A percentile compares a stretch with the other conserved stretches of the same genome.
phyloP scores from a whole-genome alignment of 2,888 invertebrate genomes.

The Volucella inflata region DNA sequence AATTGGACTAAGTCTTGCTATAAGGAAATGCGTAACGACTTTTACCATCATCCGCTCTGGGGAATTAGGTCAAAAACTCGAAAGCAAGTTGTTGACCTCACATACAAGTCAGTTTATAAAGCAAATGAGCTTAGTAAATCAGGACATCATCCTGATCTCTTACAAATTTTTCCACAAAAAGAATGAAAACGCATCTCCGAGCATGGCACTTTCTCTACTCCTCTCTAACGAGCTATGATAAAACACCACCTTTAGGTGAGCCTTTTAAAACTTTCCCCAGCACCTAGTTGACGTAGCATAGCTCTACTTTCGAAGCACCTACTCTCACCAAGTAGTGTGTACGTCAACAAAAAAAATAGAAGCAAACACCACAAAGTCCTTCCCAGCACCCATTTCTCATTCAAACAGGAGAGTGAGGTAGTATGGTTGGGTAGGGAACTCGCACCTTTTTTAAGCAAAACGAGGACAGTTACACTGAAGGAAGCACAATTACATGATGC shows the following conservation, averaged over 20 bases:
- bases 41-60: too few relatives aligned
- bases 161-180: background rate
- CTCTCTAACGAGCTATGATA: conserved; percentile 40
- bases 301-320: background rate
- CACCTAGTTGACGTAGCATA: conserved; percentile 26
- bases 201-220: background rate
- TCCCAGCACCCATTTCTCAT: conserved; percentile 53
- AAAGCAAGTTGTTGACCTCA: background rate
- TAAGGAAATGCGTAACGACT: too few relatives aligned
- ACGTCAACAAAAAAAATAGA: conserved; percentile 33
- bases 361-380: conserved; percentile 60
- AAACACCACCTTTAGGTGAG: conserved; percentile 40
- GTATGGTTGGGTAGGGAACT: conserved; percentile 36
- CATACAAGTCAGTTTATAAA: conserved; percentile 29
- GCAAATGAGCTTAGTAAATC: conserved; percentile 24
- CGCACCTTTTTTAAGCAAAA: conserved; percentile 47
- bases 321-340: conserved; percentile 4
- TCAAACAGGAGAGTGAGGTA: conserved; percentile 15
- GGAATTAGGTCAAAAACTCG: background rate
- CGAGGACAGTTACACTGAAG: conserved; percentile 67
- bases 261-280: conserved; percentile 43
- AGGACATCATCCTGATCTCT: conserved; percentile 5
- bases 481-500: conserved; percentile 66
- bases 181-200: background rate
- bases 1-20: too few relatives aligned